These are phyloP conservation scores for Ramazzottius varieornatus DNA, from an alignment of 2,888 invertebrate genomes.

Conservation along the genomic window DNA sequence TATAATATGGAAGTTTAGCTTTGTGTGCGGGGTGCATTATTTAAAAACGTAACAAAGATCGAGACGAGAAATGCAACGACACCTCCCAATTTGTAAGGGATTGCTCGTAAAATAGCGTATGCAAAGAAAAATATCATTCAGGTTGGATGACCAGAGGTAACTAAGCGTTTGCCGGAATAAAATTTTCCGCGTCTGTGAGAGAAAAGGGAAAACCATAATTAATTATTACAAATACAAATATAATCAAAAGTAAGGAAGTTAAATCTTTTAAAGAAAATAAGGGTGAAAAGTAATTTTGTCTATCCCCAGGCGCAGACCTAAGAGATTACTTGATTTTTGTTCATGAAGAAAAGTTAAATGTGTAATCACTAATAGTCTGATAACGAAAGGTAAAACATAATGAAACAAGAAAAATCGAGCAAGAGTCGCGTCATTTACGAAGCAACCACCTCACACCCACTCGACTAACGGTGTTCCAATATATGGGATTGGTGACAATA, in stretches of 20 bases:
- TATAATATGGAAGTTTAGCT: no score
- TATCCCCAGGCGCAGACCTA: slow-evolving; percentile 36
- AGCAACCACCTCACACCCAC: slow-evolving; percentile 48
- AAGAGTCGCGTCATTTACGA: no score
- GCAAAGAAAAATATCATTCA: slow-evolving; percentile 63
- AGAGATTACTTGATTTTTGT: slow-evolving; percentile 37
- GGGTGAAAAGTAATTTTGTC: slow-evolving; percentile 17
- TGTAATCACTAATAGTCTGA: slow-evolving; percentile 43
- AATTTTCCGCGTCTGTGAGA: slow-evolving; percentile 46
- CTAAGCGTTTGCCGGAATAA: slow-evolving; percentile 40
- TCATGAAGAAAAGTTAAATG: no score
- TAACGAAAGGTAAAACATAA: slow-evolving; percentile 41
- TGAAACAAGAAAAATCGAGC: no score
- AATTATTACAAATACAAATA: no score
- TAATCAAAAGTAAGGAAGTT: no score
- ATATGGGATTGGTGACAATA: slow-evolving; percentile 42
- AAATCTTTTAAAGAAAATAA: no score
- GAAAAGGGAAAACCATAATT: background rate
- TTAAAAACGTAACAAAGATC: slow-evolving; percentile 25
- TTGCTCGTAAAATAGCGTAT: slow-evolving; percentile 49
- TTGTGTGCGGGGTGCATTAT: background rate
- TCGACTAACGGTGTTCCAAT: slow-evolving; percentile 35
- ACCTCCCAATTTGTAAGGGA: slow-evolving; percentile 51
- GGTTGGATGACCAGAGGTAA: slow-evolving; percentile 46
- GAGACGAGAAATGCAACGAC: slow-evolving; percentile 38